Conservation (phyloP, 2,113 vertebrate genomes). For the Dissostichus mawsoni region DNA sequence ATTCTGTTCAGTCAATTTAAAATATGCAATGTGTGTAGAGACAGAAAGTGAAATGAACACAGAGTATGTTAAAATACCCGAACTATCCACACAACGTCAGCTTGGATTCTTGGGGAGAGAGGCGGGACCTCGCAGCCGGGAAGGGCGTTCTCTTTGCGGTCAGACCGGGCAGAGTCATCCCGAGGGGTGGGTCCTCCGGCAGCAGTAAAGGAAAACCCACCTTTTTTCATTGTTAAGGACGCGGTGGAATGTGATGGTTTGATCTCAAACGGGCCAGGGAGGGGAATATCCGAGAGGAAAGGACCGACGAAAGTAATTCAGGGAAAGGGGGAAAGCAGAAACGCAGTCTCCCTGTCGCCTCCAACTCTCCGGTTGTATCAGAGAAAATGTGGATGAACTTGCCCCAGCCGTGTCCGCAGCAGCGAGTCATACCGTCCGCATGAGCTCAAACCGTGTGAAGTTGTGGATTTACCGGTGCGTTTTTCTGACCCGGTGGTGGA, state of each 20-base stretch:
- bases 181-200: constrained; percentile 82
- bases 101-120: constrained; percentile 46
- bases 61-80: not conserved
- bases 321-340: constrained; percentile 14
- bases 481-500: constrained; percentile 26
- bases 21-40: not conserved
- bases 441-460: constrained; percentile 56
- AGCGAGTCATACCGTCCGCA: constrained; percentile 58
- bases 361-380: constrained; percentile 26
- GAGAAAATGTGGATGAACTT: constrained; percentile 73
- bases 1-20: not conserved
- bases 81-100: constrained; percentile 12
- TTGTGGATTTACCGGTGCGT: constrained; percentile 72
- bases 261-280: constrained; percentile 73
- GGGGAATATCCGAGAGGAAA: constrained; percentile 73
- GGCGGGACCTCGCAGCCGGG: constrained; percentile 80
- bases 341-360: constrained; percentile 7
- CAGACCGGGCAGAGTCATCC: constrained; percentile 78
- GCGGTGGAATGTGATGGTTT: constrained; percentile 86
- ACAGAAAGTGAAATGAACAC: not conserved
- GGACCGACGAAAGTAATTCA: constrained; percentile 32
- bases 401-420: constrained; percentile 57
- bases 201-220: constrained; percentile 81
- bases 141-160: constrained; percentile 85
- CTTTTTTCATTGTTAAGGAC: constrained; percentile 86